These are phyloP conservation scores for Mythimna vitellina DNA, from an alignment of 2,888 invertebrate species.

Conservation along the genomic window DNA sequence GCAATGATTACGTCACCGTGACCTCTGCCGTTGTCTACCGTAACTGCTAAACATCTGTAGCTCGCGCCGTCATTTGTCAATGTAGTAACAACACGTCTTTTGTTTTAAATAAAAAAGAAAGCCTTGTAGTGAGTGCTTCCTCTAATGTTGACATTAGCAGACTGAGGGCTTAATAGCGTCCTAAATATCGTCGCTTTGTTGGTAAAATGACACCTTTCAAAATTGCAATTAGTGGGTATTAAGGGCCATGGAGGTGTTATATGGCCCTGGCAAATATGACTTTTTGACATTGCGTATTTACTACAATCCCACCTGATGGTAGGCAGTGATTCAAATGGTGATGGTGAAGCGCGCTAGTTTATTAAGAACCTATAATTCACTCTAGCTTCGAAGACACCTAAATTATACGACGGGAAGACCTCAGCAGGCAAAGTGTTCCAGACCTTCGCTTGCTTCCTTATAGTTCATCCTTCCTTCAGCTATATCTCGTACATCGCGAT, in stretches of 20 bases:
- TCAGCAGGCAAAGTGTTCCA: too few relatives aligned
- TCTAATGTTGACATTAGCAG: conserved; percentile 27
- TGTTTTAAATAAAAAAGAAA: conserved; percentile 55
- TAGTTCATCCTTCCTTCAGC: too few relatives aligned
- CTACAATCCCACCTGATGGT: too few relatives aligned
- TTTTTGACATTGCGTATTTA: background rate
- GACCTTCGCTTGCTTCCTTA: too few relatives aligned
- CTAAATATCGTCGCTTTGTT: conserved; percentile 16
- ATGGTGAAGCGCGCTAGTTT: too few relatives aligned
- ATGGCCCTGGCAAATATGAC: background rate
- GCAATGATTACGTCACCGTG: background rate
- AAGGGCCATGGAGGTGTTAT: background rate
- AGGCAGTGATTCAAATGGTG: too few relatives aligned
- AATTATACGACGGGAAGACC: too few relatives aligned
- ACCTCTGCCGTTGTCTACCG: conserved; percentile 8
- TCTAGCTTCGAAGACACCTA: background rate
- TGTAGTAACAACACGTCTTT: conserved; percentile 56
- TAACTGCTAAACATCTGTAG: conserved; percentile 24
- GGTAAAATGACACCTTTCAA: conserved; percentile 16
- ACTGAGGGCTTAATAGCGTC: conserved; percentile 13
- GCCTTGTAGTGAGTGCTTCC: conserved; percentile 27
- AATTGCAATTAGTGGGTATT: conserved; percentile 9
- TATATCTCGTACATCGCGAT: too few relatives aligned
- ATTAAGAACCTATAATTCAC: too few relatives aligned
- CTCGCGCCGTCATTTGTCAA: conserved; percentile 20